Base-by-base conservation (phyloP, 2,888 invertebrate species). In the Cerastis rubricosa region DNA sequence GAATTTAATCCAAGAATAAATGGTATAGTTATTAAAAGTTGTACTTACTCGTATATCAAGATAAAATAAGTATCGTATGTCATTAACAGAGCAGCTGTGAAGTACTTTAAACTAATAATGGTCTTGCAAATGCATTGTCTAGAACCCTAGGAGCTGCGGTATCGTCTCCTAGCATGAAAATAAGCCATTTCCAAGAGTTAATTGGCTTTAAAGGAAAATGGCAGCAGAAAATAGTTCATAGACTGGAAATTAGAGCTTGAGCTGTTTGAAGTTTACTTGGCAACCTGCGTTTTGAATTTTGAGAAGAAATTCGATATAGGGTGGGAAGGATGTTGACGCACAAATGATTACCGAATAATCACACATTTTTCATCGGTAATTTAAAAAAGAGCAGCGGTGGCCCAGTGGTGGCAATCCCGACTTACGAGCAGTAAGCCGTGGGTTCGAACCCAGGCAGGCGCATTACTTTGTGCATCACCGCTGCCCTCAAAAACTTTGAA, bases 191-290 rank as follows among this genome's bases (percentile, higher is more conserved):
- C 49, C 80, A 66, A 11, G 45, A 81, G 29, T 17, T 74, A 84
- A 84, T 84, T 80, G 65, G 65, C 43, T 65, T 78, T 70, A 74
- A 69, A 83, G 74, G 47, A 45, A n/a, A 64, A 78, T 78, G 78
- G 59, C 14, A 25, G 71, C 19, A 54, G 78, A 78, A 71, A 78
- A 68, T 78, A 59, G 71, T 67, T 83, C 35, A 64, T 29, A 59
- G 25, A 47, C 80, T 40, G 25, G 80, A 54, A 79, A 63, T 71
- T 25, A 64, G 49, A 54, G 54, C 54, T 29, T 47, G 51, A 9
- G 8, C 40, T 19, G 66, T 45, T 66, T 54, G 29, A 25, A 43
- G 29, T 29, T 14, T 43, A 29, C 76, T 40, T 35, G 12, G 12
- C 54, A 19, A 57, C 57, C 57, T 14, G 11, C 0, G 3, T 45